These are phyloP conservation scores for Rafetus swinhoei DNA, from an alignment of 2,113 vertebrate genomes.

Conservation along the genomic window DNA sequence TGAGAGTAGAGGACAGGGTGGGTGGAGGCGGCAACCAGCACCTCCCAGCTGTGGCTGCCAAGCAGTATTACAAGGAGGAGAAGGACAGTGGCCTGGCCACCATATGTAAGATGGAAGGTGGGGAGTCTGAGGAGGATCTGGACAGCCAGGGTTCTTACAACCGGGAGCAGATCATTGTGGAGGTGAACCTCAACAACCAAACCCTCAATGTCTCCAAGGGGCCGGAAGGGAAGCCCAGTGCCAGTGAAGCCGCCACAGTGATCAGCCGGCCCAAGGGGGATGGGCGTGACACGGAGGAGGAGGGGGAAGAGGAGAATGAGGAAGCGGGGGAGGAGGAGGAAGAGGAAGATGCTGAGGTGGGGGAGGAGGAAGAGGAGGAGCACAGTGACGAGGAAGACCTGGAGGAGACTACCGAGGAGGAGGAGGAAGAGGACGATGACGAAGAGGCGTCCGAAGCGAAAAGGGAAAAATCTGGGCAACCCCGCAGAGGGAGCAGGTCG, in stretches of 20 bases:
- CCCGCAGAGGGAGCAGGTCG: constrained; percentile 71
- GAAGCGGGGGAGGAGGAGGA: constrained; percentile 75
- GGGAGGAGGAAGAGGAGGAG: constrained; percentile 80
- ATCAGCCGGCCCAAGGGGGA: constrained; percentile 58
- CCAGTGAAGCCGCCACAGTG: constrained; percentile 66
- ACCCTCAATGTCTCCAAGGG: constrained; percentile 95
- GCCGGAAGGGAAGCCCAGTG: constrained; percentile 80
- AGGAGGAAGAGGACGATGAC: constrained; percentile 77
- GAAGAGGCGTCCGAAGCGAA: constrained; percentile 73
- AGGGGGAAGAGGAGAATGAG: constrained; percentile 72
- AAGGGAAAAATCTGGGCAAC: constrained; percentile 70
- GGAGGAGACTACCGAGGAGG: constrained; percentile 80
- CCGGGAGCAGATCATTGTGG: constrained; percentile 95
- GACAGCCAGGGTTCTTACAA: constrained; percentile 84
- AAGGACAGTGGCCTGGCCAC: constrained; percentile 62
- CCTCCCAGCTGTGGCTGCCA: constrained; percentile 66
- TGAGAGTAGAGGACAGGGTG: constrained; percentile 85
- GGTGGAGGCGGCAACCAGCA: constrained; percentile 55
- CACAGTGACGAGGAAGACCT: constrained; percentile 81
- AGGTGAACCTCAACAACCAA: constrained; percentile 98
- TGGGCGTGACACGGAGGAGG: constrained; percentile 55
- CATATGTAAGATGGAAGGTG: constrained; percentile 86
- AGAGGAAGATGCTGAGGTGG: constrained; percentile 59
- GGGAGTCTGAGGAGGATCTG: constrained; percentile 77
- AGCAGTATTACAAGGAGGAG: constrained; percentile 91